These are phyloP conservation scores for Clytia hemisphaerica DNA, from an alignment of 30 jellyfish, hydroid and myxozoan genomes.

Conservation along the genomic window DNA sequence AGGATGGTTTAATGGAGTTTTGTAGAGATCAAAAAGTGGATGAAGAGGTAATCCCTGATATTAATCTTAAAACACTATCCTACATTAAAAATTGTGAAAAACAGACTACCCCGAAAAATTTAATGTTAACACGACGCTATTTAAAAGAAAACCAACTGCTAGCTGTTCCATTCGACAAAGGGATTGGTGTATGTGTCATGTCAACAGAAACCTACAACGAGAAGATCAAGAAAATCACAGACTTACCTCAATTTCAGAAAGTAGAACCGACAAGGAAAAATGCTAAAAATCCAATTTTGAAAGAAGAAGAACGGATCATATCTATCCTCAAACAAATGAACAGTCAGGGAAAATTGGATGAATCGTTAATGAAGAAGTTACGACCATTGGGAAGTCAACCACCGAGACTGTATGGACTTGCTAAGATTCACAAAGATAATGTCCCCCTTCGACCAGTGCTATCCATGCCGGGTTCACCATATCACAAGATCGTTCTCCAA, in stretches of 20 bases:
- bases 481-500: not conserved
- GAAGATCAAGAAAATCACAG: slow-evolving; percentile 10
- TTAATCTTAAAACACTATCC: slow-evolving; percentile 14
- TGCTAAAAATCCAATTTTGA: slow-evolving; percentile 24
- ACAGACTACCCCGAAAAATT: slow-evolving; percentile 17
- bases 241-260: slow-evolving; percentile 23
- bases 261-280: slow-evolving; percentile 27
- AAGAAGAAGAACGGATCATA: slow-evolving; percentile 26
- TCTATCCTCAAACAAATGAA: slow-evolving; percentile 20
- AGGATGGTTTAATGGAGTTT: slow-evolving; percentile 13
- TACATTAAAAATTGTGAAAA: slow-evolving; percentile 20
- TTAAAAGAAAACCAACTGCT: slow-evolving; percentile 17
- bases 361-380: slow-evolving; percentile 2
- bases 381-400: slow-evolving; percentile 30
- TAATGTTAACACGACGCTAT: slow-evolving; percentile 1
- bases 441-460: too few species aligned
- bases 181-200: slow-evolving; percentile 27
- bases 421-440: slow-evolving; percentile 22
- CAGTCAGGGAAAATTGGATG: slow-evolving; percentile 5
- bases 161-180: slow-evolving; percentile 30
- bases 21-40: slow-evolving; percentile 24
- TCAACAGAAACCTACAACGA: slow-evolving; percentile 14
- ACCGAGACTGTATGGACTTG: slow-evolving; percentile 26
- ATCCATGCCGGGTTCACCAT: not conserved
- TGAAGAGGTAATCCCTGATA: slow-evolving; percentile 28